Evolutionary conservation across 2,888 invertebrate species (phyloP), one percentile per base, ranked within the genome.

Genomic region (Carterocephalus palaemon): DNA sequence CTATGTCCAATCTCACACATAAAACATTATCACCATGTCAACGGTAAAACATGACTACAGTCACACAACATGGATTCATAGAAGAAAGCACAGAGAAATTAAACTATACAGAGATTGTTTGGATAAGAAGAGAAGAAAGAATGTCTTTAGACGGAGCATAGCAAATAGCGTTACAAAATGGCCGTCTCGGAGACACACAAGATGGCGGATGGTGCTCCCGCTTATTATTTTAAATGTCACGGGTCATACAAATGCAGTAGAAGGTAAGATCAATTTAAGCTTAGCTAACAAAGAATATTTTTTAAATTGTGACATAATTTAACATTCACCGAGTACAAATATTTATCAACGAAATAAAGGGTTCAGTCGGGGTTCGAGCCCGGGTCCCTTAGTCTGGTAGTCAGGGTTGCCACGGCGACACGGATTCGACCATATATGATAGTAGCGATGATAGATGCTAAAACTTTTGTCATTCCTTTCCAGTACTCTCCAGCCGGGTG

Each of bases 401-500:
- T n/a, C n/a, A n/a, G n/a, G n/a, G n/a, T n/a, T n/a, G n/a, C n/a
- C n/a, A n/a, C n/a, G n/a, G n/a, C n/a, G n/a, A n/a, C n/a, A n/a
- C n/a, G n/a, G n/a, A n/a, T n/a, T n/a, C n/a, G n/a, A n/a, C n/a
- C n/a, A n/a, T n/a, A n/a, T n/a, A n/a, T n/a, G n/a, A n/a, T n/a
- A n/a, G n/a, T n/a, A n/a, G n/a, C n/a, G n/a, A n/a, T n/a, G n/a
- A n/a, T n/a, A n/a, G n/a, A n/a, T n/a, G n/a, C 8, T 10, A 13
- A 6, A 10, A 23, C n/a, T 2, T 15, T 19, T 12, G 19, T 33
- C 9, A 10, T 9, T 22, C 7, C 7, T n/a, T 74, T 71, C 12
- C 70, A 85, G 85, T 69, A 2, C 51, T 84, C 2, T 75, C 83
- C 8, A 80, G 76, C 49, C 72, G 88, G 9, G 81, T 89, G 48